These are phyloP conservation scores for Hypolimnas misippus DNA, from an alignment of 2,888 invertebrate genomes.

Conservation along the genomic window DNA sequence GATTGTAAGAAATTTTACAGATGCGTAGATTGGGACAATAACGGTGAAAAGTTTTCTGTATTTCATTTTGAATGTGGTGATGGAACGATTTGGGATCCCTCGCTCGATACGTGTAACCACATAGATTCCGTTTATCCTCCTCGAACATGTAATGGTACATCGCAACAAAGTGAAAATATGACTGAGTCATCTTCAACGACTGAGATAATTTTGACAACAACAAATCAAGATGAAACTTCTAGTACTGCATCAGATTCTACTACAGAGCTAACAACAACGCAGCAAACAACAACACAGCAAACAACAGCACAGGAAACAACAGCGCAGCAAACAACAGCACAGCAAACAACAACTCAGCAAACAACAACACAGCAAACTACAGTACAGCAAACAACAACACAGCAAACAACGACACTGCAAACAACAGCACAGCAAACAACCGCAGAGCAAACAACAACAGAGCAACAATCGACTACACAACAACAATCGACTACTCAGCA, in stretches of 20 bases:
- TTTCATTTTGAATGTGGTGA: slow-evolving; percentile 87
- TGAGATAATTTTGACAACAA: slow-evolving; percentile 41
- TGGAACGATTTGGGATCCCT: slow-evolving; percentile 89
- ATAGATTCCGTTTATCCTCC: slow-evolving; percentile 86
- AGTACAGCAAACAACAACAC: slow-evolving; percentile 35
- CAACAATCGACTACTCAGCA: slow-evolving; percentile 40
- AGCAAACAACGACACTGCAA: slow-evolving; percentile 39
- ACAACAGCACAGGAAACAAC: slow-evolving; percentile 42
- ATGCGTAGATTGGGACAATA: slow-evolving; percentile 85
- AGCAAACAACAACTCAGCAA: slow-evolving; percentile 44
- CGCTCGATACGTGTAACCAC: slow-evolving; percentile 87
- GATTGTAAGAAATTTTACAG: slow-evolving; percentile 87
- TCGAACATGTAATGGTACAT: slow-evolving; percentile 67
- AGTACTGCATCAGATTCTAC: slow-evolving; percentile 40
- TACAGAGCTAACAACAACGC: slow-evolving; percentile 40
- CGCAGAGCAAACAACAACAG: slow-evolving; percentile 37
- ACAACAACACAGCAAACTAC: slow-evolving; percentile 46
- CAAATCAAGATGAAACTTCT: slow-evolving; percentile 34
- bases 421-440: slow-evolving; percentile 40
- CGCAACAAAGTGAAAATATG: slow-evolving; percentile 56
- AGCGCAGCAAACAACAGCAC: slow-evolving; percentile 44
- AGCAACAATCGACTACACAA: slow-evolving; percentile 42
- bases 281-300: slow-evolving; percentile 33
- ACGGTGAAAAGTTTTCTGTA: slow-evolving; percentile 83
- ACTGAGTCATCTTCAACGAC: slow-evolving; percentile 44